Conservation (phyloP, 2,888 invertebrate genomes). For the Drosophila paucipuncta region DNA sequence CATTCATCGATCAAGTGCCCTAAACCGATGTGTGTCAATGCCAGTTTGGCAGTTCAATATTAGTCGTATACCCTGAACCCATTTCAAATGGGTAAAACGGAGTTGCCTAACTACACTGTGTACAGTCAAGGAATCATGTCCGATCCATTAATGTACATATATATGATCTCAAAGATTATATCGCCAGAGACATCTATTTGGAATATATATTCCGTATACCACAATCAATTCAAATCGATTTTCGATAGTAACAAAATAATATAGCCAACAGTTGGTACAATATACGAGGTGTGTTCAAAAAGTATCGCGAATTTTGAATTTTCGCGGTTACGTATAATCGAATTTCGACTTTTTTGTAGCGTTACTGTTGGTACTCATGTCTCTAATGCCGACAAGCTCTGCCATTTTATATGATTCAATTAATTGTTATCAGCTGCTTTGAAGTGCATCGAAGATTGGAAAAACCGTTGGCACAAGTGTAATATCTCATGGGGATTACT, state of each 20-base stretch:
- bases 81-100: background rate
- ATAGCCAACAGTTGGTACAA: background rate
- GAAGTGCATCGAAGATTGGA: too few relatives aligned
- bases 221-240: background rate
- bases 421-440: too few relatives aligned
- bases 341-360: too few relatives aligned
- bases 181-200: background rate
- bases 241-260: too few relatives aligned
- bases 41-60: background rate
- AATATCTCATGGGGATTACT: too few relatives aligned
- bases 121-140: too few relatives aligned
- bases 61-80: background rate
- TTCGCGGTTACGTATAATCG: too few relatives aligned
- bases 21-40: conserved; percentile 14
- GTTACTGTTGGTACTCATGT: too few relatives aligned
- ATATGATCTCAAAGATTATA: background rate
- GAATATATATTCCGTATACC: background rate
- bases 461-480: too few relatives aligned
- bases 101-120: background rate
- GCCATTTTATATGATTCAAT: too few relatives aligned
- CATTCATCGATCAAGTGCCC: conserved; percentile 22
- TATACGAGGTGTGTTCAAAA: background rate
- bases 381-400: too few relatives aligned
- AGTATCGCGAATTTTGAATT: too few relatives aligned
- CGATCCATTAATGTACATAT: background rate